Evolutionary conservation across 2,888 invertebrate species (phyloP), one percentile per base, ranked within the genome.

Genomic region (Odontocolon sp.): DNA sequence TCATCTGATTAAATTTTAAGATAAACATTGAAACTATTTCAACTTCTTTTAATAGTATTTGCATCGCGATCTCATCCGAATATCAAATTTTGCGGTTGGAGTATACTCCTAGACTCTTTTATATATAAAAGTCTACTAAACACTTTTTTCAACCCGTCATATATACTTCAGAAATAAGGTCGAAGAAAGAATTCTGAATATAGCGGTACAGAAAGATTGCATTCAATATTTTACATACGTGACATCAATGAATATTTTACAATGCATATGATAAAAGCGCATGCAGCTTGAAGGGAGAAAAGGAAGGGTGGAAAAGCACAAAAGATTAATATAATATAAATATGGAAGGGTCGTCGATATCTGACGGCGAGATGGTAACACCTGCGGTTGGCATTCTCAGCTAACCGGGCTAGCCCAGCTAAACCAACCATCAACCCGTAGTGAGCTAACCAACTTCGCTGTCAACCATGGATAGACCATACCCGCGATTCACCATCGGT

Each of bases 261-360:
- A 14, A 52, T 6, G 8, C 23, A 8, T 1, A 28, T 40, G 28
- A 28, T 56, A 14, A 56, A 33, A 45, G n/a, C 23, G 36, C 31
- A 26, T 2, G 42, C 18, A 36, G 40, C n/a, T 38, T 38, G 61
- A 26, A 3, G 21, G 61, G 14, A 42, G n/a, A 45, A 14, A n/a
- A 47, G 14, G 9, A 11, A 61, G 31, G 31, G 16, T 3, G 31
- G 18, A 8, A n/a, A 14, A 2, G 64, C 31, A 64, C 40, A 66
- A 50, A 54, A 64, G 64, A 26, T 75, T 75, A 50, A 64, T 75
- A 69, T 67, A 47, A 63, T 47, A 69, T 69, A 64, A 63, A 64
- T 47, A 64, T 71, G 33, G 40, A 45, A 31, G 38, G 23, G 21
- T 38, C 52, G 71, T 61, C 67, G 54, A 76, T 69, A 64, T 59